Conservation (phyloP, 53 echinoderm and acorn worm genomes). For the Echinarachnius parma region DNA sequence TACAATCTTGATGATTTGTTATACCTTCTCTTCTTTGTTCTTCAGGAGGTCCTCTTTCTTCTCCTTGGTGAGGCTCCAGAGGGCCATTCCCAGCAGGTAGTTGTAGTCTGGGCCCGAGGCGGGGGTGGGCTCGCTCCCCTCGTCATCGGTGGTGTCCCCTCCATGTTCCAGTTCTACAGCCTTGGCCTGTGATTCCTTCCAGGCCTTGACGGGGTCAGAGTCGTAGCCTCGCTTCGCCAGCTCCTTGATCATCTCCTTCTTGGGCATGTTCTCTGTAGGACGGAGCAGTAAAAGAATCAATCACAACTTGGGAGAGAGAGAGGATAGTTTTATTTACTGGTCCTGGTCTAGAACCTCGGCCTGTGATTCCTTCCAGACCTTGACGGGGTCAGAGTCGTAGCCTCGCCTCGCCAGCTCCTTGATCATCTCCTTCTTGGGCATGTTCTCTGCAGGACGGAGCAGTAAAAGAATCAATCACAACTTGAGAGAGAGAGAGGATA, state of each 20-base stretch:
- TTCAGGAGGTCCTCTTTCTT: conserved; percentile 85
- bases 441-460: too few relatives aligned
- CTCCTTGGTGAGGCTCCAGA: conserved; percentile 91
- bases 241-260: conserved; percentile 84
- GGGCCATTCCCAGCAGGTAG: conserved; percentile 94
- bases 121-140: conserved; percentile 48
- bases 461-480: too few relatives aligned
- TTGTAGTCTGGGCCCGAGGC: conserved; percentile 81
- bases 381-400: conserved; percentile 71
- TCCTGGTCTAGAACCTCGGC: too few relatives aligned
- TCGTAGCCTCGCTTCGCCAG: conserved; percentile 83
- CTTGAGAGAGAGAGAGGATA: too few relatives aligned
- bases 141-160: conserved; percentile 50
- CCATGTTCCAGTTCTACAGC: not conserved
- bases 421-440: not conserved
- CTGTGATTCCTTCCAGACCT: conserved; percentile 18
- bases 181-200: conserved; percentile 76
- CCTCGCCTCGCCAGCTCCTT: conserved; percentile 67
- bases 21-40: conserved; percentile 80
- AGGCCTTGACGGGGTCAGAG: conserved; percentile 86
- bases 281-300: too few relatives aligned
- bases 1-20: too few relatives aligned
- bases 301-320: too few relatives aligned
- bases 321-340: too few relatives aligned
- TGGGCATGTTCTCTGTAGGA: conserved; percentile 92